Base-by-base conservation (phyloP, 2,888 invertebrate genomes). In the Anticlea derivata region DNA sequence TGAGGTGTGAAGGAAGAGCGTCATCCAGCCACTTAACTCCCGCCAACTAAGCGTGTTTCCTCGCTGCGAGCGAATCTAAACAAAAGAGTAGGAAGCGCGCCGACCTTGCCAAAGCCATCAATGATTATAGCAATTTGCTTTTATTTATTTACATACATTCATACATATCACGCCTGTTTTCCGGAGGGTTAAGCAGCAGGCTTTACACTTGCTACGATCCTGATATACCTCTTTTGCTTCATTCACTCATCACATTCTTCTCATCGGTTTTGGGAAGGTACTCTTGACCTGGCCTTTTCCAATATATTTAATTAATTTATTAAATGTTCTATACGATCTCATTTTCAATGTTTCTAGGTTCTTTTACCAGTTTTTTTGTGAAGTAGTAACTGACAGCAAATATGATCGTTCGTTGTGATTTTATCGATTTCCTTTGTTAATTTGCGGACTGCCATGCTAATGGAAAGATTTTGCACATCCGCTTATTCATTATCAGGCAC, bases 31-130 rank as follows among this genome's bases (percentile, higher is more conserved):
- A 78, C 86, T 88, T 87, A 87, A 75, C 75, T 75, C 75, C 75
- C 80, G 80, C 80, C 81, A 86, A 84, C 86, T 81, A 81, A 70
- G 75, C 90, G 86, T 90, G 75, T 80, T 86, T 89, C 90, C 90
- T 87, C 66, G 73, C 70, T 62, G 71, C 74, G 72, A 79, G 78
- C 76, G 64, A 81, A 76, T 72, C 70, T 66, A 78, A 76, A 85
- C 83, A 86, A 87, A 86, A 80, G 77, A 78, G 77, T 83, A 80
- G 78, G 82, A 85, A 81, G 78, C 80, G 67, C 58, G 57, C 55
- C 66, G 79, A 70, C 87, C 86, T 87, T 83, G 83, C 65, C 60
- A 47, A 52, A 61, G 63, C 65, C 73, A 73, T 75, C 76, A 69
- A 70, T 73, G 67, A 70, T 70, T 69, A 66, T 64, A 52, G 63